These are phyloP conservation scores for Chloroclysta siterata DNA, from an alignment of 2,888 invertebrate species.

Conservation along the genomic window DNA sequence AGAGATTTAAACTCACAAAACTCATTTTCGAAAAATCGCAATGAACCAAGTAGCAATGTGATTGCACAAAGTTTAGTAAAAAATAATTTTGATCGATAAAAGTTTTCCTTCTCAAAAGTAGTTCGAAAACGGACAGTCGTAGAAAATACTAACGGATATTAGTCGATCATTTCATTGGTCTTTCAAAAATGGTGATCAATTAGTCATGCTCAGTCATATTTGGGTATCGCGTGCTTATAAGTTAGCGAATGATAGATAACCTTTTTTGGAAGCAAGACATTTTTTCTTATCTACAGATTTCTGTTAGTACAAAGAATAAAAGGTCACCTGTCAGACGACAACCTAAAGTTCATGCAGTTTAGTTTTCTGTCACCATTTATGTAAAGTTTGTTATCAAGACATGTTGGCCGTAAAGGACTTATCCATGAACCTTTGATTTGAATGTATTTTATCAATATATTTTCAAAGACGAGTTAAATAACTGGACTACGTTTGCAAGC, in stretches of 20 bases:
- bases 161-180: too few species aligned
- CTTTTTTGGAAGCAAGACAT: neutral
- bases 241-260: neutral
- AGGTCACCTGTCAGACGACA: neutral
- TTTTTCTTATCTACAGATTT: neutral
- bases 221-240: neutral
- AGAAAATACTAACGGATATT: too few species aligned
- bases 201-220: neutral
- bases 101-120: too few species aligned
- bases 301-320: neutral
- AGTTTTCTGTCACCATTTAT: conserved; percentile 2
- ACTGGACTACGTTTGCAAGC: too few species aligned
- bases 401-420: neutral
- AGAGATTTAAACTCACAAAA: too few species aligned
- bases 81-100: too few species aligned
- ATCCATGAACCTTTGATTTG: neutral
- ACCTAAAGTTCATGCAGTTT: neutral
- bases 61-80: too few species aligned
- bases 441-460: neutral
- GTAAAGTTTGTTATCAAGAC: neutral
- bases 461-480: too few species aligned
- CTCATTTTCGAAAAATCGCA: too few species aligned
- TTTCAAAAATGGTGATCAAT: neutral
- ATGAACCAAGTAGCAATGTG: too few species aligned
- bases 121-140: too few species aligned